A percentile compares a stretch with the other conserved stretches of the same genome.
phyloP scores from a whole-genome alignment of 37 sponge, comb jelly and placozoan genomes.

The Axinella damicornis region DNA sequence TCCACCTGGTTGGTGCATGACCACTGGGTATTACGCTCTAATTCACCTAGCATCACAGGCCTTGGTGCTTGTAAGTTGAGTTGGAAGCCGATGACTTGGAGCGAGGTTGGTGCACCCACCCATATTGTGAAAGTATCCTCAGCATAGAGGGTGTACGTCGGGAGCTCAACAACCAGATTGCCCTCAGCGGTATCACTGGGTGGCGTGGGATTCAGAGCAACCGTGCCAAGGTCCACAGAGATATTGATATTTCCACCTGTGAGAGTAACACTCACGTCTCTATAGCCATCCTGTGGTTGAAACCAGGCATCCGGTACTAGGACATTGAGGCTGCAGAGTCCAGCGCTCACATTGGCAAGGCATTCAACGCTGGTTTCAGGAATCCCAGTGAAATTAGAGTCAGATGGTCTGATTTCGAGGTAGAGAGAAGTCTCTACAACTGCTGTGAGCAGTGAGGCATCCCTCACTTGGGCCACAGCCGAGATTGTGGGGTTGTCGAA shows the following conservation, averaged over 20 bases:
- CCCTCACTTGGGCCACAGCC: conserved; percentile 37
- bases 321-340: conserved; percentile 32
- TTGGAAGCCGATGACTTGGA: conserved; percentile 40
- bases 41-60: neutral
- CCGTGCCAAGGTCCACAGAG: neutral
- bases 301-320: conserved; percentile 70
- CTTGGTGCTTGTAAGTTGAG: neutral
- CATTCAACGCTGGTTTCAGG: neutral
- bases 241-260: neutral
- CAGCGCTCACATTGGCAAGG: neutral
- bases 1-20: neutral
- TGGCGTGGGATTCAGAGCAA: conserved; percentile 10
- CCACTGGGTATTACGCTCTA: conserved; percentile 18
- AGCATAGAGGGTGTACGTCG: conserved; percentile 17
- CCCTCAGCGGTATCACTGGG: neutral
- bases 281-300: neutral
- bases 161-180: conserved; percentile 44
- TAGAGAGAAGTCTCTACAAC: neutral
- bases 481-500: conserved; percentile 30
- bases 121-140: conserved; percentile 27
- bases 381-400: neutral
- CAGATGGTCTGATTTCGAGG: conserved; percentile 8
- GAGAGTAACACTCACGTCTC: conserved; percentile 22
- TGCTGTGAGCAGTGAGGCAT: conserved; percentile 1
- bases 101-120: conserved; percentile 8